phyloP scores from a whole-genome alignment of 2,113 vertebrate species.

The Perca flavescens region DNA sequence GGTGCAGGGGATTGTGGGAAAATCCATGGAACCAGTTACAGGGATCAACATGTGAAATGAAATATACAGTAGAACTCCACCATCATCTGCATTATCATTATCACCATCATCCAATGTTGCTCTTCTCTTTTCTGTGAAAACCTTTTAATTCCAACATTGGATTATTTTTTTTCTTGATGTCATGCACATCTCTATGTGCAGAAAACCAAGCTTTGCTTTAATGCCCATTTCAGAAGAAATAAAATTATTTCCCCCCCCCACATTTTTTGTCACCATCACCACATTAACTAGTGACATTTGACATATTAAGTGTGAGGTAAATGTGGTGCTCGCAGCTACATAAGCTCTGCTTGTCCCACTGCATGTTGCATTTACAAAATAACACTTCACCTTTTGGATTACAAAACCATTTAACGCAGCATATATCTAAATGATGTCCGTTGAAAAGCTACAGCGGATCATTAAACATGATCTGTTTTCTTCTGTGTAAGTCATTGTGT shows the following conservation, averaged over 20 bases:
- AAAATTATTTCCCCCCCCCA: no score
- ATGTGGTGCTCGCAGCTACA: background rate
- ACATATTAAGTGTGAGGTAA: no score
- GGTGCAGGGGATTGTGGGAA: slow-evolving; percentile 87
- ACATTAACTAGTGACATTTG: background rate
- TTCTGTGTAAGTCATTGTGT: no score
- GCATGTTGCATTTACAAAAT: background rate
- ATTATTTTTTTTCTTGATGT: background rate
- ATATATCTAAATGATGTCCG: background rate
- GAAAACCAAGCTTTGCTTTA: background rate
- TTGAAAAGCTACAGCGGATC: background rate
- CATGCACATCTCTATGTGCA: background rate
- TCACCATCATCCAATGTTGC: background rate
- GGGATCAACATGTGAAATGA: slow-evolving; percentile 82
- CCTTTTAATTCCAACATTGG: no score
- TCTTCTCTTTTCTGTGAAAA: background rate
- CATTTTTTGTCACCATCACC: background rate
- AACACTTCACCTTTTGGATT: background rate
- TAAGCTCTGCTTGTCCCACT: background rate
- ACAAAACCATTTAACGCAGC: background rate
- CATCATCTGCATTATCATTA: slow-evolving; percentile 10
- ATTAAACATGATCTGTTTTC: background rate
- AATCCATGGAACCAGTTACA: slow-evolving; percentile 65
- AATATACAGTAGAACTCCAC: slow-evolving; percentile 74
- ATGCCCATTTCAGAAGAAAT: background rate